These are phyloP conservation scores for Coranthus polyacanthus DNA, from an alignment of 2,797 vertebrate genomes.

Conservation along the genomic window DNA sequence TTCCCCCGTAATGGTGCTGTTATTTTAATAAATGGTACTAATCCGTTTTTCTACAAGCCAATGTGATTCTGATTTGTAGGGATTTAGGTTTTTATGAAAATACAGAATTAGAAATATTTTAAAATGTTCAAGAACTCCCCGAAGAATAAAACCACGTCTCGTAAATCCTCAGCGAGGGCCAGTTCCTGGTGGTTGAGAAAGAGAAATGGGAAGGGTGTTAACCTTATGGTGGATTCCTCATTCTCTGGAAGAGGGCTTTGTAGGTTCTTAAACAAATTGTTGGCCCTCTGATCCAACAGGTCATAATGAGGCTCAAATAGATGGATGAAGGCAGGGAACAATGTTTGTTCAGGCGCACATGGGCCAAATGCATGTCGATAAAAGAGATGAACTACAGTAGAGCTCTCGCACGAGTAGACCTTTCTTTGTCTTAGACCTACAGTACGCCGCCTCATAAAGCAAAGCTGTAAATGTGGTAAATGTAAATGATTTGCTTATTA, in stretches of 20 bases:
- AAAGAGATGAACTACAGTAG: neutral
- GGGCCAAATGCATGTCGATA: conserved; percentile 24
- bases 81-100: too few species aligned
- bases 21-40: too few species aligned
- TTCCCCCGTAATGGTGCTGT: neutral
- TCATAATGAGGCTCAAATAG: conserved; percentile 10
- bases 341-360: conserved; percentile 37
- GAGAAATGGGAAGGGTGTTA: conserved; percentile 18
- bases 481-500: neutral
- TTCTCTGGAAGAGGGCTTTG: conserved; percentile 30
- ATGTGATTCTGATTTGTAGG: too few species aligned
- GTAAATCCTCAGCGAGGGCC: conserved; percentile 10
- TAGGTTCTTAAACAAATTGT: conserved; percentile 24
- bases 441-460: neutral
- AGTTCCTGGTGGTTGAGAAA: conserved; percentile 8
- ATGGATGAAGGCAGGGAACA: conserved; percentile 32
- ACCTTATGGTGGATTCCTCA: conserved; percentile 1
- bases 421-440: neutral
- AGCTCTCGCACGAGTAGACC: neutral
- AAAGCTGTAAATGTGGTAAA: neutral
- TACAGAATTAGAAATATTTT: too few species aligned
- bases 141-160: too few species aligned
- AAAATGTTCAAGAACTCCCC: neutral
- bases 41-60: too few species aligned
- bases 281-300: conserved; percentile 41